A percentile compares a stretch with the other conserved stretches of the same genome.
Conservation (phyloP, 2,113 vertebrate species). For the Diphyllodes magnificus region DNA sequence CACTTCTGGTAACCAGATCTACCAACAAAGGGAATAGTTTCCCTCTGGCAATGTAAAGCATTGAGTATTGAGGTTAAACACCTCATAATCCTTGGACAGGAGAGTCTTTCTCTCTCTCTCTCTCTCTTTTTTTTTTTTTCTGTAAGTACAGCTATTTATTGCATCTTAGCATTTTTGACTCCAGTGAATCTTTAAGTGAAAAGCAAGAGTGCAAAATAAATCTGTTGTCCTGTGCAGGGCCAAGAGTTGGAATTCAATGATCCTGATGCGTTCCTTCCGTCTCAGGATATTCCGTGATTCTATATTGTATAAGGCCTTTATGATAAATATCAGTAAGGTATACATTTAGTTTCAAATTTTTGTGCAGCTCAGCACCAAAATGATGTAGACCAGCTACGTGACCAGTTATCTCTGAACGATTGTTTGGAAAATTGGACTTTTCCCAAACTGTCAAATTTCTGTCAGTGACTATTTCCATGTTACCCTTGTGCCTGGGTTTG, state of each 20-base stretch:
- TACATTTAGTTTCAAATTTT: neutral
- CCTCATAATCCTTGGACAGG: slow-evolving; percentile 11
- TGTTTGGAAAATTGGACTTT: neutral
- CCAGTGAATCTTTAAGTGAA: neutral
- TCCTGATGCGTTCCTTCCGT: neutral
- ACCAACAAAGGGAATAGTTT: slow-evolving; percentile 36
- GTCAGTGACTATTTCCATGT: neutral
- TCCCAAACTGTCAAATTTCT: neutral
- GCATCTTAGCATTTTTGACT: neutral
- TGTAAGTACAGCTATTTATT: neutral
- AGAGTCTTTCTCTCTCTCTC: neutral
- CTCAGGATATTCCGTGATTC: neutral
- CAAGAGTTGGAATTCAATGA: neutral
- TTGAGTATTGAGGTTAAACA: neutral
- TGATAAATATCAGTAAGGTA: neutral
- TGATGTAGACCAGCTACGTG: no score
- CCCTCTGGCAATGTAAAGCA: slow-evolving; percentile 16
- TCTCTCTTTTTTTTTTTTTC: neutral
- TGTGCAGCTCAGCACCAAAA: neutral
- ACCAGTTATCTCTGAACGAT: neutral
- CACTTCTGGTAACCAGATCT: slow-evolving; percentile 35
- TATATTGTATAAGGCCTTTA: neutral
- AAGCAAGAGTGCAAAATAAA: neutral
- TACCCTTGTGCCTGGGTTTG: neutral
- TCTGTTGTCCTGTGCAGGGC: neutral